phyloP scores from a whole-genome alignment of 2,888 invertebrate genomes.

The Eupithecia exiguata region DNA sequence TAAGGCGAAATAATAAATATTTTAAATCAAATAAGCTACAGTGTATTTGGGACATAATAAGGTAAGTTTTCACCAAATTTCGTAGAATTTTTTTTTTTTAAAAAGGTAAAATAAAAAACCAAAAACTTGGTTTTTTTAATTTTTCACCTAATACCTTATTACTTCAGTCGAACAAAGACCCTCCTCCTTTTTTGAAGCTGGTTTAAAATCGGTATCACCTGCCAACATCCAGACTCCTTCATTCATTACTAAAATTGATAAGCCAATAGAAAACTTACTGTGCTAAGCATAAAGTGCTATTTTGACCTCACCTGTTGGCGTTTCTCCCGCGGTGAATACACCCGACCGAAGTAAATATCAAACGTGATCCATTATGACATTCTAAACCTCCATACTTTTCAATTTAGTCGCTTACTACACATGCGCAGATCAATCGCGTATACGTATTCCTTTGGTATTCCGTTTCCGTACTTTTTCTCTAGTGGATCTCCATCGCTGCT shows the following conservation, averaged over 20 bases:
- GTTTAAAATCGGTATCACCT: not conserved
- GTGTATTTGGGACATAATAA: too few relatives aligned
- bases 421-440: slow-evolving; percentile 55
- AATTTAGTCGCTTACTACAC: slow-evolving; percentile 51
- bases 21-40: too few relatives aligned
- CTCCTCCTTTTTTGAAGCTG: not conserved
- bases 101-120: too few relatives aligned
- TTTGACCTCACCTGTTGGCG: slow-evolving; percentile 54
- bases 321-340: slow-evolving; percentile 45
- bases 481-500: not conserved
- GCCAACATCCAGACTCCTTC: not conserved
- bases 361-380: slow-evolving; percentile 39
- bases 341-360: slow-evolving; percentile 45
- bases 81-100: too few relatives aligned
- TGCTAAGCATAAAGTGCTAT: slow-evolving; percentile 17
- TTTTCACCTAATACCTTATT: too few relatives aligned
- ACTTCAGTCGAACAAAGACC: too few relatives aligned
- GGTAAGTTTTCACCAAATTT: too few relatives aligned
- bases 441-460: too few relatives aligned
- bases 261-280: slow-evolving; percentile 46
- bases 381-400: slow-evolving; percentile 35
- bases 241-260: slow-evolving; percentile 31
- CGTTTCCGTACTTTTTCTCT: not conserved
- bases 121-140: too few relatives aligned
- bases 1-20: too few relatives aligned